A percentile compares a stretch with the other conserved stretches of the same genome.
Conservation (phyloP, 2,113 vertebrate species). For the Rhea pennata region DNA sequence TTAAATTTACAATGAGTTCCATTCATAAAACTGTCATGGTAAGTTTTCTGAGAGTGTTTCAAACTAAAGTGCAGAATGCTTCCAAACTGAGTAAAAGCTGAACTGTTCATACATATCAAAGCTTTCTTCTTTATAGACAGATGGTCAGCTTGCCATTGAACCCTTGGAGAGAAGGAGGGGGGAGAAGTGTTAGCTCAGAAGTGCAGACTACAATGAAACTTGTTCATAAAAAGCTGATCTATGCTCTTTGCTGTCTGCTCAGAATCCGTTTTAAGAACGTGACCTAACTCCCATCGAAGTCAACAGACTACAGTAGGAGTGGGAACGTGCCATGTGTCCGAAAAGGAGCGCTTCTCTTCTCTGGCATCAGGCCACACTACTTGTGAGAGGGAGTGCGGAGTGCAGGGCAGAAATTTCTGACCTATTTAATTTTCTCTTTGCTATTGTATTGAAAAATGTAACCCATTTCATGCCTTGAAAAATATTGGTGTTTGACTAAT, state of each 20-base stretch:
- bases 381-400: not conserved
- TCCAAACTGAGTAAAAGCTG: conserved; percentile 32
- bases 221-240: not conserved
- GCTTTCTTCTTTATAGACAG: conserved; percentile 2
- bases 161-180: not conserved
- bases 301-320: not conserved
- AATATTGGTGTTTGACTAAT: not conserved
- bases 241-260: not conserved
- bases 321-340: not conserved
- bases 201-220: not conserved
- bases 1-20: conserved; percentile 41
- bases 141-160: not conserved
- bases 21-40: conserved; percentile 46
- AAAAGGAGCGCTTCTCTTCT: not conserved
- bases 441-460: not conserved
- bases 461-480: not conserved
- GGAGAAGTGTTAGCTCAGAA: not conserved
- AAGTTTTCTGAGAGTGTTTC: conserved; percentile 47
- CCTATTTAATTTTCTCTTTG: not conserved
- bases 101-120: conserved; percentile 41
- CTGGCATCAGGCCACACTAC: not conserved
- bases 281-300: not conserved
- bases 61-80: conserved; percentile 2
- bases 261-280: not conserved
- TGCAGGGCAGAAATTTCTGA: not conserved